These are phyloP conservation scores for Platanista minor DNA, from an alignment of 2,113 vertebrate genomes.

Conservation along the genomic window DNA sequence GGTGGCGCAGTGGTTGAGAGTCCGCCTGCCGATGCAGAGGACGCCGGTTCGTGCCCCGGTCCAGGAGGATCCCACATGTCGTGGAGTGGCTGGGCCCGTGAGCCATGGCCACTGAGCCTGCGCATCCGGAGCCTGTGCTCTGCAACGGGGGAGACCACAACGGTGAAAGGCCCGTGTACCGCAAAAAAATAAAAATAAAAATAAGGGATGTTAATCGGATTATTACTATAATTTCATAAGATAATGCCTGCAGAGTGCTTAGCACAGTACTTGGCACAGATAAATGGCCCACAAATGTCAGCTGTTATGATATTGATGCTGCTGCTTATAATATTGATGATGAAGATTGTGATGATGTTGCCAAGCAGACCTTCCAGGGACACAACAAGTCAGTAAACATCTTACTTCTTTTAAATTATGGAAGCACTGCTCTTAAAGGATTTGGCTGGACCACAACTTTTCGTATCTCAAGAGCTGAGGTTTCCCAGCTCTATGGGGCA, in stretches of 20 bases:
- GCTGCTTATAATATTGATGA: accelerated
- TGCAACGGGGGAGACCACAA: no score
- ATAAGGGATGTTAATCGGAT: accelerated
- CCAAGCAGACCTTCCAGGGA: not conserved
- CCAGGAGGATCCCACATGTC: no score
- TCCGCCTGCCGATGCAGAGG: no score
- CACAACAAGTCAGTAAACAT: not conserved
- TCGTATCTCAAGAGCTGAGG: not conserved
- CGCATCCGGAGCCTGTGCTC: no score
- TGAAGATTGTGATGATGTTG: accelerated
- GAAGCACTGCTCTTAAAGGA: not conserved
- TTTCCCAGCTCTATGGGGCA: not conserved
- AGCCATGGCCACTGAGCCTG: no score
- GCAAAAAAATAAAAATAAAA: no score
- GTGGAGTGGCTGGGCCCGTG: no score
- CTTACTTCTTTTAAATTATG: not conserved
- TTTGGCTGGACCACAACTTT: not conserved
- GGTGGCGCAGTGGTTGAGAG: no score
- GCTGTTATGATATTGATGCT: not conserved
- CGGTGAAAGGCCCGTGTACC: no score
- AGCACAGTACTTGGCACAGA: not conserved
- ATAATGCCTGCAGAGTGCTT: not conserved
- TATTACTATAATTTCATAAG: not conserved
- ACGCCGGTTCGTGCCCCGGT: no score
- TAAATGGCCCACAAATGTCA: accelerated